phyloP scores from a whole-genome alignment of 37 sponge, comb jelly and placozoan genomes.

The Lycopodina hypogea region DNA sequence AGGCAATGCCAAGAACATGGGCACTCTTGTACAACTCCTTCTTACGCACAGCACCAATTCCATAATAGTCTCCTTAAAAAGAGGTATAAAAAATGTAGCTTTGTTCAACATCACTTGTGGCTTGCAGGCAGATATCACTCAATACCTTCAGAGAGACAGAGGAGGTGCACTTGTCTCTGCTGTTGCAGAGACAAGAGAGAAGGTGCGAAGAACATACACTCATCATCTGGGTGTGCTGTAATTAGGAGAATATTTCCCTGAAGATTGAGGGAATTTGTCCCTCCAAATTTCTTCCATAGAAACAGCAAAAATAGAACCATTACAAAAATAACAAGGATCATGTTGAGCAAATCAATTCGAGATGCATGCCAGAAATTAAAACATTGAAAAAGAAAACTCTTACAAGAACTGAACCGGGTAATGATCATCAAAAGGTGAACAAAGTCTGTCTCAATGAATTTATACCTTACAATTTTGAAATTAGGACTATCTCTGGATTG shows the following conservation, averaged over 20 bases:
- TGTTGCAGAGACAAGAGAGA: slow-evolving; percentile 44
- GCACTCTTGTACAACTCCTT: slow-evolving; percentile 61
- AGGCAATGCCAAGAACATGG: slow-evolving; percentile 42
- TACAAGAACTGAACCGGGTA: no score
- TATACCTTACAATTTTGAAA: no score
- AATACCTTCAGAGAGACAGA: slow-evolving; percentile 85
- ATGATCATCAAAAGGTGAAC: no score
- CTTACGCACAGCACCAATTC: slow-evolving; percentile 60
- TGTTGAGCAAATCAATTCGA: no score
- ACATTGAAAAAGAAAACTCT: no score
- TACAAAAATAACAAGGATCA: neutral
- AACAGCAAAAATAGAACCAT: neutral
- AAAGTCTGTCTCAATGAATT: no score
- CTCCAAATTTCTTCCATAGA: neutral
- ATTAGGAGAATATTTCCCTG: slow-evolving; percentile 53
- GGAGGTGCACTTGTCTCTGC: slow-evolving; percentile 23
- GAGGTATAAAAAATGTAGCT: neutral
- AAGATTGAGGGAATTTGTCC: neutral
- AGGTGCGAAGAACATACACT: slow-evolving; percentile 98
- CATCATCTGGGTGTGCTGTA: slow-evolving; percentile 96
- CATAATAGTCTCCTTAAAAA: slow-evolving; percentile 74
- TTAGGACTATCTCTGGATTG: no score
- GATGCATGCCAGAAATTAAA: no score
- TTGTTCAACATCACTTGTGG: neutral
- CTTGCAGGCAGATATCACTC: neutral